These are phyloP conservation scores for Hypotaenidia philippensis DNA, from an alignment of 2,797 vertebrate genomes.

Conservation along the genomic window DNA sequence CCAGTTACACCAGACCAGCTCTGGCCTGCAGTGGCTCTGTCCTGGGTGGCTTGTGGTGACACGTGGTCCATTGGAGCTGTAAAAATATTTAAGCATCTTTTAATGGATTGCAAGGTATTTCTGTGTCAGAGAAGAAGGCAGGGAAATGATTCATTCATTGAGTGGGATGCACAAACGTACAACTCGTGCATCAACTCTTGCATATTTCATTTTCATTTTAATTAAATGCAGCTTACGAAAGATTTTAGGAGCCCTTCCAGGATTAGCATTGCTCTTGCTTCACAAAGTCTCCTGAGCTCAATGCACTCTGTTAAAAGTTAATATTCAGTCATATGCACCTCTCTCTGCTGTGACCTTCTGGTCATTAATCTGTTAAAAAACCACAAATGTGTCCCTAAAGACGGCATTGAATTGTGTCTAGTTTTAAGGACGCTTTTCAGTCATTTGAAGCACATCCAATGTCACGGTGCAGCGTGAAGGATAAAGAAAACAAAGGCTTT, in stretches of 20 bases:
- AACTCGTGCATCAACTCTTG: conserved; percentile 47
- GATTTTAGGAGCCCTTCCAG: conserved; percentile 49
- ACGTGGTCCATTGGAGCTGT: not conserved
- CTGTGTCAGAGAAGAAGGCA: conserved; percentile 34
- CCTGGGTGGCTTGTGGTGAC: not conserved
- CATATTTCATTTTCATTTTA: conserved; percentile 48
- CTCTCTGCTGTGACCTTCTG: conserved; percentile 36
- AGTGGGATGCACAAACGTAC: conserved; percentile 64
- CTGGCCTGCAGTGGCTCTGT: not conserved
- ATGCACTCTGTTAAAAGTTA: conserved; percentile 29
- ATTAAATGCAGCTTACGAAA: conserved; percentile 63
- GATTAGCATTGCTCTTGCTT: not conserved
- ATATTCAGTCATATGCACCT: not conserved
- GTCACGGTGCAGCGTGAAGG: not conserved
- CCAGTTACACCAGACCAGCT: not conserved
- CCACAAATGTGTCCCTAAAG: conserved; percentile 11
- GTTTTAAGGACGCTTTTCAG: conserved; percentile 22
- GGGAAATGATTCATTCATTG: conserved; percentile 69
- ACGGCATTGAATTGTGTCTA: not conserved
- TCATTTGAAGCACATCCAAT: conserved; percentile 36
- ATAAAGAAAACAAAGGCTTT: conserved; percentile 30
- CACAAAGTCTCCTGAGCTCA: not conserved
- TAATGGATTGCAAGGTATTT: conserved; percentile 48
- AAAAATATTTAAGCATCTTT: conserved; percentile 17
- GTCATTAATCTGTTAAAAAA: conserved; percentile 47